These are phyloP conservation scores for Atractosteus spatula DNA, from an alignment of 2,113 vertebrate genomes.

Conservation along the genomic window DNA sequence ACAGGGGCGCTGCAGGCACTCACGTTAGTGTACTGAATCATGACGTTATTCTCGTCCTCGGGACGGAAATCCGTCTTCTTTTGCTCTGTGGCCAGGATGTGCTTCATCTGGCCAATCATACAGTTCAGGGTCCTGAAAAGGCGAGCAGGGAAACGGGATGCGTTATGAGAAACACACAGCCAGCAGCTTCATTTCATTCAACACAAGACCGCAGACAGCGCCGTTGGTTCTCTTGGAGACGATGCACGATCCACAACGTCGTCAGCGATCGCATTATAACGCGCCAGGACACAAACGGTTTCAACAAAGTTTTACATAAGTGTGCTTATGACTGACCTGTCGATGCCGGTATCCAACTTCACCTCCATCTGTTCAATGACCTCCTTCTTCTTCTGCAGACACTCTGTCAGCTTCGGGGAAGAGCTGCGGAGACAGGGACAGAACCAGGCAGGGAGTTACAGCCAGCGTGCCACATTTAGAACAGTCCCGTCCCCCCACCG, in stretches of 20 bases:
- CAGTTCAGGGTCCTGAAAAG: slow-evolving; percentile 90
- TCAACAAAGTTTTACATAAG: no score
- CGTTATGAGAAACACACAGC: no score
- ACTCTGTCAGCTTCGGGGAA: slow-evolving; percentile 94
- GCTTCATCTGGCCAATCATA: slow-evolving; percentile 98
- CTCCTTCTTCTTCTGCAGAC: slow-evolving; percentile 98
- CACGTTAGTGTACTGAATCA: slow-evolving; percentile 95
- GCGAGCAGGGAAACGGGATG: slow-evolving; percentile 1
- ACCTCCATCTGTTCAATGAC: slow-evolving; percentile 99
- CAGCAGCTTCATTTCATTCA: no score
- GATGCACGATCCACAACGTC: no score
- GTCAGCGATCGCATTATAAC: no score
- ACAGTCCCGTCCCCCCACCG: no score
- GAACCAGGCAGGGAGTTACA: not conserved
- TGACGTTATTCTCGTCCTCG: slow-evolving; percentile 95
- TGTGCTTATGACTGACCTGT: slow-evolving; percentile 72
- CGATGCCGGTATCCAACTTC: slow-evolving; percentile 95
- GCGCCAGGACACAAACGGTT: no score
- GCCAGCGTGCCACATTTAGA: no score
- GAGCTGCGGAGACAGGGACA: slow-evolving; percentile 67
- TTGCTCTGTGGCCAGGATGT: slow-evolving; percentile 91
- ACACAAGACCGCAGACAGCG: no score
- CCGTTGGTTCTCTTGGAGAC: no score
- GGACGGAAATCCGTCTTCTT: slow-evolving; percentile 98
- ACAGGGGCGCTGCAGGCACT: slow-evolving; percentile 40